Evolutionary conservation across 2,113 vertebrate genomes (phyloP), one percentile per base, ranked within the genome.

Genomic region (Hippolais icterina): DNA sequence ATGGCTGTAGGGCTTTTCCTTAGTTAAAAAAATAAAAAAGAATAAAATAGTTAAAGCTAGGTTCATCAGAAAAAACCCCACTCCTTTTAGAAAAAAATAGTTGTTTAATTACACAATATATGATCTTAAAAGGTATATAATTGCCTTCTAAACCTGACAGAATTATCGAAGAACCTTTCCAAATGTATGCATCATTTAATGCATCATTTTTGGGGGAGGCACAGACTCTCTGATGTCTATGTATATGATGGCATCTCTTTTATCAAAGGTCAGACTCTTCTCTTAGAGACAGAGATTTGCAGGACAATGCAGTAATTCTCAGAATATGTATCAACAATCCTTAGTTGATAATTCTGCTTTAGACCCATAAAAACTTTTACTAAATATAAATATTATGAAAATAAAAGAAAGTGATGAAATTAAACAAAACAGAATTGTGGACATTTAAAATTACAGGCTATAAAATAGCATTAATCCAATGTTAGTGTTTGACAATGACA

Each of bases 11-110:
- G 7, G 7, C 9, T 78, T 88, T 61, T 25, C 25, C 18, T 10
- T 54, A 42, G 46, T 15, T 15, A 6, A 47, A 41, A 63, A 23
- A 18, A 15, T 9, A 28, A 57, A 24, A 44, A 44, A 46, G 6
- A 60, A 37, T 15, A 11, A 21, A 29, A 42, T 29, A 6, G 5
- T 29, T 27, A 50, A 76, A 20, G 2, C 19, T 52, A 20, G 3
- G 1, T 53, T 74, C n/a, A 72, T 19, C 11, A 61, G 71, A 64
- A 64, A 13, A 15, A 69, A 39, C 8, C 64, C 1, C 0, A 0
- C 5, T 27, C 41, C 1, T 13, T 18, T 19, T 15, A 8, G 2
- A 54, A 85, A 47, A 60, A 71, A 23, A 2, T 5, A 33, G 3
- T 60, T 35, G 14, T 46, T 63, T 35, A 88, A 47, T 79, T 28